phyloP scores from a whole-genome alignment of 2,888 invertebrate genomes.

The Camponotus fellah region DNA sequence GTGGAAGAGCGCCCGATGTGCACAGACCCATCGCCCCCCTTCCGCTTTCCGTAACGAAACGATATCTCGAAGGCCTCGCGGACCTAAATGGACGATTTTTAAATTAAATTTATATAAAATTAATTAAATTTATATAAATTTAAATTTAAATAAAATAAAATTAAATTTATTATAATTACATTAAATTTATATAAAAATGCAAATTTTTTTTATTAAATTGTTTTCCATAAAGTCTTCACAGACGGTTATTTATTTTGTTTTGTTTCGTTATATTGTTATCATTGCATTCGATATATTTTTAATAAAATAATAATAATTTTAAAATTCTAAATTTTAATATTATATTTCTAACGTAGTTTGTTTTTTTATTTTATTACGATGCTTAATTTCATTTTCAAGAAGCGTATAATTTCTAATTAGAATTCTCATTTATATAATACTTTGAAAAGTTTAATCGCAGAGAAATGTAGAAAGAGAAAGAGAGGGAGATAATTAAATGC shows the following conservation, averaged over 20 bases:
- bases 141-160: neutral
- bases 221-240: neutral
- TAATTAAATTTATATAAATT: neutral
- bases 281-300: neutral
- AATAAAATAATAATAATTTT: neutral
- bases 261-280: neutral
- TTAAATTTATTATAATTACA: neutral
- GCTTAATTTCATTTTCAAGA: neutral
- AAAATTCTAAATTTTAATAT: neutral
- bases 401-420: neutral
- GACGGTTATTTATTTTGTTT: neutral
- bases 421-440: neutral
- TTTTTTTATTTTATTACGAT: neutral
- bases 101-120: no score
- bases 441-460: neutral
- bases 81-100: constrained; percentile 87
- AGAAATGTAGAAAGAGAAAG: neutral
- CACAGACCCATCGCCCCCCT: constrained; percentile 91
- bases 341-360: neutral
- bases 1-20: constrained; percentile 91
- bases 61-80: constrained; percentile 90
- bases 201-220: neutral
- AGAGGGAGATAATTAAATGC: neutral
- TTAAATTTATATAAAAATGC: neutral
- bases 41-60: constrained; percentile 90